Percentiles rank a stretch among this genome's conserved stretches.
Conservation (phyloP, 2,113 vertebrate species). For the Neolamprologus brichardi region DNA sequence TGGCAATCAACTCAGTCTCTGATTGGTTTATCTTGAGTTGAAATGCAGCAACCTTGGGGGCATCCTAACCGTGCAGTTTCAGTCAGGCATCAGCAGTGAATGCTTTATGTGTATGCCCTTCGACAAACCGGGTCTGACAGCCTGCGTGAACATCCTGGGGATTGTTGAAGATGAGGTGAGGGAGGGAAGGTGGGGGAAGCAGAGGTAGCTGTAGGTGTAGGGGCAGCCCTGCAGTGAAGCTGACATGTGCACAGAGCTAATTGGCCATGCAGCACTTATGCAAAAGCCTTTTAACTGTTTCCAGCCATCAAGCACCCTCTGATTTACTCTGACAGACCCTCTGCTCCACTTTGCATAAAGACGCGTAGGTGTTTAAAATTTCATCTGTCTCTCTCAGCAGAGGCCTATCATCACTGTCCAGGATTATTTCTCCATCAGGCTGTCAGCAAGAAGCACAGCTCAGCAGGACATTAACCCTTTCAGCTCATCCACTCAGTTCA, state of each 20-base stretch:
- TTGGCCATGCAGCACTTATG: conserved; percentile 12
- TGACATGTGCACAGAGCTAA: conserved; percentile 6
- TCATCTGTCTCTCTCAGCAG: conserved; percentile 21
- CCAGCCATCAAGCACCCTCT: conserved; percentile 9
- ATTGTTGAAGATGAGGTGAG: not conserved
- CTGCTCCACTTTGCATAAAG: conserved; percentile 18
- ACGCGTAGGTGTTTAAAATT: conserved; percentile 38
- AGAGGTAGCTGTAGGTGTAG: not conserved
- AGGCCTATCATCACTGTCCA: conserved; percentile 8
- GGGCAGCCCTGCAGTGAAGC: not conserved
- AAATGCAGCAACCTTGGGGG: conserved; percentile 2
- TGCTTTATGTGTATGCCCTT: not conserved
- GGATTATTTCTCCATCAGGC: conserved; percentile 24
- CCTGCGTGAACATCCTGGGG: not conserved
- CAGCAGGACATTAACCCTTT: conserved; percentile 16
- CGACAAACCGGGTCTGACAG: not conserved
- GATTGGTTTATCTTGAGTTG: not conserved
- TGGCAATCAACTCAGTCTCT: not conserved
- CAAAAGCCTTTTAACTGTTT: conserved; percentile 31
- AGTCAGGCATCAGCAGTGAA: not conserved
- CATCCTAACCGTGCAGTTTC: not conserved
- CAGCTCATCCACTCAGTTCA: not conserved
- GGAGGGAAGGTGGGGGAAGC: too few relatives aligned
- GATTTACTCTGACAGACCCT: conserved; percentile 26
- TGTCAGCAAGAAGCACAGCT: conserved; percentile 9